phyloP scores from a whole-genome alignment of 2,797 vertebrate species.

The Crocodylus rhombifer region DNA sequence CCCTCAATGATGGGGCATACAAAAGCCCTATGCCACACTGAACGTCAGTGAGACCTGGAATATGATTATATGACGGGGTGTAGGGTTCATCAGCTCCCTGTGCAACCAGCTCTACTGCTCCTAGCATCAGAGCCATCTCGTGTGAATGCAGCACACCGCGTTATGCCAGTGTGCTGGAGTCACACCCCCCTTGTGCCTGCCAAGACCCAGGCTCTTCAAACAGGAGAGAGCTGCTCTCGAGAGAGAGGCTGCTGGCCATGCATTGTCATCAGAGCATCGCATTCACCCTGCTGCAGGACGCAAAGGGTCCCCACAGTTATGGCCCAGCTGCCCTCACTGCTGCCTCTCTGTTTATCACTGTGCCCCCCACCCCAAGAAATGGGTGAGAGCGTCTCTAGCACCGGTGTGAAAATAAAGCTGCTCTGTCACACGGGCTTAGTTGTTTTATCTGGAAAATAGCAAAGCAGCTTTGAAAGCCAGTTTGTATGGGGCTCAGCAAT shows the following conservation, averaged over 20 bases:
- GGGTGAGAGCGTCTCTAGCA: not conserved
- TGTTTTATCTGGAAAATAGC: constrained; percentile 57
- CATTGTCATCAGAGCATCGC: not conserved
- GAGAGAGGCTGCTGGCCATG: not conserved
- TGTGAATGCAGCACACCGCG: too few species aligned
- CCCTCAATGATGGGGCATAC: too few species aligned
- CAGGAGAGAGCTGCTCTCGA: not conserved
- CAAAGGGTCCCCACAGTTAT: not conserved
- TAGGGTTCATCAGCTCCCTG: too few species aligned
- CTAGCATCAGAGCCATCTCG: too few species aligned
- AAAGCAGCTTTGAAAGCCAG: constrained; percentile 33
- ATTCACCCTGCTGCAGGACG: not conserved
- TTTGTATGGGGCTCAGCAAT: not conserved
- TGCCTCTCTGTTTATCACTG: not conserved
- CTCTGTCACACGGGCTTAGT: not conserved
- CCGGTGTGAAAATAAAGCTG: not conserved
- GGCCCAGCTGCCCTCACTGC: too few species aligned
- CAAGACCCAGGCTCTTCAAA: not conserved
- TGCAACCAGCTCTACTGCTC: too few species aligned
- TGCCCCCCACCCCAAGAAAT: not conserved
- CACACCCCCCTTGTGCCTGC: too few species aligned
- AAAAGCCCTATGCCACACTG: not conserved
- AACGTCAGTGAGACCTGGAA: too few species aligned
- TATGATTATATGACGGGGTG: too few species aligned
- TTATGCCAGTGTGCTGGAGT: too few species aligned